Conservation (phyloP, 2,113 vertebrate species). For the Gymnocephalus cernua region DNA sequence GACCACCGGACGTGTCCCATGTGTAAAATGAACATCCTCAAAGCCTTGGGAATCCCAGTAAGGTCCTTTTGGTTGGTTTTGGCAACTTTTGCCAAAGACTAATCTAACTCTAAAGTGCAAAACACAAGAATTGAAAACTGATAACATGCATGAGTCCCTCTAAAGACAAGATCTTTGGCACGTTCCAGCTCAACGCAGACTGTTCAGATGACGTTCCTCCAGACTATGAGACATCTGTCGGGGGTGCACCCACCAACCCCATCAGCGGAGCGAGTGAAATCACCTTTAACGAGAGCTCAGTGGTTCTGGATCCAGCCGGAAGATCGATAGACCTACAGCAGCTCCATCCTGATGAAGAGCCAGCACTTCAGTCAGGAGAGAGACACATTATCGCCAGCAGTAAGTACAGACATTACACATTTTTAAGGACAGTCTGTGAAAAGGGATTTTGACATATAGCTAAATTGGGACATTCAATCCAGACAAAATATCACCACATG, state of each 20-base stretch:
- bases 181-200: slow-evolving; percentile 89
- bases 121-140: neutral
- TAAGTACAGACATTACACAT: slow-evolving; percentile 80
- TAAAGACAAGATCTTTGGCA: neutral
- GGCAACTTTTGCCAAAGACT: neutral
- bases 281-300: slow-evolving; percentile 92
- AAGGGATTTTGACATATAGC: neutral
- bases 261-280: slow-evolving; percentile 92
- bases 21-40: slow-evolving; percentile 99
- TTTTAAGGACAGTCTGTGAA: neutral
- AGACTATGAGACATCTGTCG: slow-evolving; percentile 91
- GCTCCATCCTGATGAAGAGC: slow-evolving; percentile 85
- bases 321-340: slow-evolving; percentile 86
- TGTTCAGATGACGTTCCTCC: slow-evolving; percentile 92
- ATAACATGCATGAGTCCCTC: neutral
- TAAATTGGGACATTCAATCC: neutral
- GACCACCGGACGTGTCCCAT: slow-evolving; percentile 98
- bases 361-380: slow-evolving; percentile 82
- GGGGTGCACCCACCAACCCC: slow-evolving; percentile 88
- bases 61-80: slow-evolving; percentile 62
- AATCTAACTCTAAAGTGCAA: neutral
- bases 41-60: slow-evolving; percentile 97
- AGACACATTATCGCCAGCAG: slow-evolving; percentile 87
- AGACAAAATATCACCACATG: neutral
- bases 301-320: slow-evolving; percentile 88